Percentiles rank a stretch among this genome's conserved stretches.
Conservation (phyloP, 2,113 vertebrate species). For the Malurus elegans region DNA sequence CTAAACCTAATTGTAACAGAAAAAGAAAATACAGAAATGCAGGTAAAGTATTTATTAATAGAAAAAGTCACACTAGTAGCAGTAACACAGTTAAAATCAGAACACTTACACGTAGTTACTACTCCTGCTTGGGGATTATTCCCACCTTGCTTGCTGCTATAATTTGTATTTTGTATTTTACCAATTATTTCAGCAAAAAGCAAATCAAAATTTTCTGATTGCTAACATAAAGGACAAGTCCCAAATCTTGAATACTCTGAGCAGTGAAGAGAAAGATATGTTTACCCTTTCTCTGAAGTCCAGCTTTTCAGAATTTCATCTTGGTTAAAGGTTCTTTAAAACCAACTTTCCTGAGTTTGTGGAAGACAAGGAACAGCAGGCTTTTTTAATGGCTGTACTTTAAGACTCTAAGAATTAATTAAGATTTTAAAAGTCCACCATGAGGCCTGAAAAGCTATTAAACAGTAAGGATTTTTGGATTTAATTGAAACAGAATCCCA, state of each 20-base stretch:
- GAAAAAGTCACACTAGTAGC: neutral
- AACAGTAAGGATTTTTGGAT: neutral
- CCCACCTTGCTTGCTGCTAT: neutral
- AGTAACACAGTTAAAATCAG: neutral
- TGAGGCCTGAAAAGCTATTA: neutral
- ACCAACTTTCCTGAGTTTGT: neutral
- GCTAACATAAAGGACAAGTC: neutral
- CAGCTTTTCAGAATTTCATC: neutral
- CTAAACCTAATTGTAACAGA: neutral
- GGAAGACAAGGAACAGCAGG: neutral
- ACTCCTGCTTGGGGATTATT: neutral
- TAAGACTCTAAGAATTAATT: neutral
- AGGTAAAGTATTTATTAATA: neutral
- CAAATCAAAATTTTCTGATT: neutral
- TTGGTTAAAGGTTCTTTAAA: neutral
- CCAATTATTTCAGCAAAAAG: neutral
- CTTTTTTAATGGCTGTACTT: neutral
- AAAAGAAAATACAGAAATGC: neutral
- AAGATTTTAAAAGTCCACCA: neutral
- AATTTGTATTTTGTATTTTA: neutral
- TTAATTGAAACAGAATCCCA: neutral
- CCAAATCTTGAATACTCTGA: neutral
- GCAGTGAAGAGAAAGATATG: neutral
- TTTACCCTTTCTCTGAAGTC: neutral
- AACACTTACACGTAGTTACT: accelerated